Base-by-base conservation (phyloP, 2,888 invertebrate species). In the Rambutsinella grinnellia region DNA sequence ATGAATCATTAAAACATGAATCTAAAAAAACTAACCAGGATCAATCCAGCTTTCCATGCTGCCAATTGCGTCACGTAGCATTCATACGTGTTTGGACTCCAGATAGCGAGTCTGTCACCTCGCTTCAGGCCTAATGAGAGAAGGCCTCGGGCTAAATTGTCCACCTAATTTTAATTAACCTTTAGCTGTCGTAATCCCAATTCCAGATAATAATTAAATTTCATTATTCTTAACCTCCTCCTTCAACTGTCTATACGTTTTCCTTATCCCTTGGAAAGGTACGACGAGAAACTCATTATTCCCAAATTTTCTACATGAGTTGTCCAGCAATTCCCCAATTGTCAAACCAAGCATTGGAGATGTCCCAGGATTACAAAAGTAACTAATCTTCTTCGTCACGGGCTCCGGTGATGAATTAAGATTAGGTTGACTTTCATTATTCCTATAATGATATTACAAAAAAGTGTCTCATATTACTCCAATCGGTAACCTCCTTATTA, bases 101-200 rank as follows among this genome's bases (percentile, higher is more conserved):
- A 94, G 23, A 96, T 88, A 0, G 92, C 95, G 2, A 96, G 85
- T 8, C 92, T 87, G 85, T 96, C 95, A 0, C 94, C 94, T 27
- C 87, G 89, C 67, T 90, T 85, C 19, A 95, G 84, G 0, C 94
- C 94, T 24, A 93, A 84, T 47, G 90, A 89, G n/a, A 89, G 83
- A 0, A 95, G 88, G 0, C 93, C 93, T 0, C 92, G 91, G 0
- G 94, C 94, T 2, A 94, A 85, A 66, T 88, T 88, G 85, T 94
- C 92, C 0, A 91, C 91, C 90, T 94, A 47, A 15, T 85, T 36
- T n/a, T n/a, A n/a, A n/a, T n/a, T n/a, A n/a, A n/a, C n/a, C n/a
- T n/a, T n/a, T n/a, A n/a, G n/a, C n/a, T n/a, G n/a, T n/a, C n/a
- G n/a, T n/a, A n/a, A n/a, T n/a, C n/a, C n/a, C n/a, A n/a, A n/a